Evolutionary conservation across 2,888 invertebrate species (phyloP).

Genomic region (Tortrix viridana): DNA sequence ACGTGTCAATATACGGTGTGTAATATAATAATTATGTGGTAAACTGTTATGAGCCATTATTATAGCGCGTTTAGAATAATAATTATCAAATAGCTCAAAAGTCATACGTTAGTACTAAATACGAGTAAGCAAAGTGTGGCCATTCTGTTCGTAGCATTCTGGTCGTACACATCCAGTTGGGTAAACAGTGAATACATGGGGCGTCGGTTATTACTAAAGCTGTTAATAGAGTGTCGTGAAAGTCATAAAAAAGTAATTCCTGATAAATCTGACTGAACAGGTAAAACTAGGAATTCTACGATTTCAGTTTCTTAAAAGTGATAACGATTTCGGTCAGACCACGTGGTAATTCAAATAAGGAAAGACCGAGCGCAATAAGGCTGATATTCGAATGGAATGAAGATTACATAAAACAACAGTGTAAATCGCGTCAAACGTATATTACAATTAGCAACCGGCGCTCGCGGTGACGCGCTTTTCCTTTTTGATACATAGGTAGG

Average conservation of each 20-base stretch:
- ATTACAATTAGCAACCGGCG: slow-evolving; percentile 48
- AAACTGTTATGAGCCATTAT: slow-evolving; percentile 41
- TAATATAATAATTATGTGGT: slow-evolving; percentile 34
- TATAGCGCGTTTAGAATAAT: slow-evolving; percentile 42
- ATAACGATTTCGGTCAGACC: background rate
- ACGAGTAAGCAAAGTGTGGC: slow-evolving; percentile 44
- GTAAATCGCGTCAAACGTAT: slow-evolving; percentile 48
- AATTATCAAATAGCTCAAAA: slow-evolving; percentile 43
- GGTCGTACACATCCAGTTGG: slow-evolving; percentile 14
- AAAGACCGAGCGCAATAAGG: no score
- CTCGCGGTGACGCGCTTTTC: slow-evolving; percentile 38
- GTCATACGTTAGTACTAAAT: slow-evolving; percentile 44
- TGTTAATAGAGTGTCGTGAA: slow-evolving; percentile 16
- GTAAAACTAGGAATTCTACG: no score
- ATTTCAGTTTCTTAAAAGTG: background rate
- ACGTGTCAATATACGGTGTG: no score
- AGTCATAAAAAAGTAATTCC: slow-evolving; percentile 7
- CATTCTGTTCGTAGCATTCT: slow-evolving; percentile 43
- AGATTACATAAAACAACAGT: slow-evolving; percentile 39
- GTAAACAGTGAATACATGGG: slow-evolving; percentile 6
- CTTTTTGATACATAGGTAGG: no score
- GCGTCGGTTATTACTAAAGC: background rate
- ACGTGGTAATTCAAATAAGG: slow-evolving; percentile 20
- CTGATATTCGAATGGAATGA: no score
- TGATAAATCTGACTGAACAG: slow-evolving; percentile 14